Conservation (phyloP, 2,797 vertebrate species). For the Melanitta fusca region DNA sequence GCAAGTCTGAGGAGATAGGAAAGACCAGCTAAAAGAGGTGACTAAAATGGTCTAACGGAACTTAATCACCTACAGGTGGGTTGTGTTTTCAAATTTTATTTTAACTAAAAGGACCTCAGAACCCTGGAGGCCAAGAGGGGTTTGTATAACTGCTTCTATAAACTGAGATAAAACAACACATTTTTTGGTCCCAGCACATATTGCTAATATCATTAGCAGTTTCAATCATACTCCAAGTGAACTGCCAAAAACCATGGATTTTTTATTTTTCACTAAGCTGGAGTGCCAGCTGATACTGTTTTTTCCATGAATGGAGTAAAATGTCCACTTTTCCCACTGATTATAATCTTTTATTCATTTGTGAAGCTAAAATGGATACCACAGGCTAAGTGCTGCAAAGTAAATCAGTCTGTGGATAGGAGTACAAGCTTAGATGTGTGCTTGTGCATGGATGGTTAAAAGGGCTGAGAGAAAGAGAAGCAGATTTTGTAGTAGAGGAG, state of each 20-base stretch:
- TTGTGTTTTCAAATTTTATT: background rate
- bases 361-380: constrained; percentile 34
- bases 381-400: constrained; percentile 46
- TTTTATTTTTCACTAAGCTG: constrained; percentile 29
- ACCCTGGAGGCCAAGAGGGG: background rate
- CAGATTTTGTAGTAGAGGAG: background rate
- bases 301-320: constrained; percentile 57
- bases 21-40: background rate
- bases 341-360: constrained; percentile 56
- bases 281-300: constrained; percentile 50
- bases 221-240: background rate
- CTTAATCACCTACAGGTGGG: background rate
- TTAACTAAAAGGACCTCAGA: background rate
- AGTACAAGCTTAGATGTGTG: background rate
- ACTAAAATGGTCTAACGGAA: background rate
- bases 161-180: constrained; percentile 35
- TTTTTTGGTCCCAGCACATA: constrained; percentile 30
- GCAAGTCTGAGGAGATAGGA: background rate
- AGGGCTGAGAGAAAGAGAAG: background rate
- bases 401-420: constrained; percentile 21
- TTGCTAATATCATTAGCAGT: constrained; percentile 41
- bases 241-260: constrained; percentile 22
- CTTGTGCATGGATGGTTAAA: background rate
- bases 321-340: constrained; percentile 57
- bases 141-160: constrained; percentile 8